Evolutionary conservation across 2,888 invertebrate species (phyloP), one percentile per base, ranked within the genome.

Genomic region (Agrenia bidenticulata): DNA sequence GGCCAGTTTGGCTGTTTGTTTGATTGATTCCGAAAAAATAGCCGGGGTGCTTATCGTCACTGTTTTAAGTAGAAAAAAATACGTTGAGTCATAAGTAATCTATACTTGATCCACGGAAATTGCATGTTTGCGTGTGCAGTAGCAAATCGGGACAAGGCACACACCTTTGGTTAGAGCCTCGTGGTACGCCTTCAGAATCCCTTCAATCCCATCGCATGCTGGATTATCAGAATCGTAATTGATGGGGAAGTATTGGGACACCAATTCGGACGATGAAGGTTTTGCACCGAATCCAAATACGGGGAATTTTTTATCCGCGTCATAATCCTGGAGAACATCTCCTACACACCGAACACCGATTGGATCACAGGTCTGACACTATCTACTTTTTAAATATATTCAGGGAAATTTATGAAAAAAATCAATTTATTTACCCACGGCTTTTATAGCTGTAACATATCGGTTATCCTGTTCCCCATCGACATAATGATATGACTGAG

Each of bases 11-110:
- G 80, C 78, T 2, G 81, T 80, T 77, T 84, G 84, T 66, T 83
- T 81, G 62, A 85, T 82, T 50, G 81, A 80, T 1, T 84, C 84
- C 19, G 83, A 79, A 76, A 85, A 84, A 77, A 84, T 83, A 19
- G 84, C 84, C n/a, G 84, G 84, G 32, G 55, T 32, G 27, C 32
- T 32, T 24, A 55, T 55, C 26, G 55, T 32, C 32, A 55, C 55
- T 55, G 19, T 11, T n/a, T n/a, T 19, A 45, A 45, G 17, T 19
- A 45, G 4, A 15, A 7, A n/a, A 45, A 45, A 21, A 24, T 19
- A 19, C 24, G 27, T 17, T 32, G 19, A 17, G 37, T 55, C 2
- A 27, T 55, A 55, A 32, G 26, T 27, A 32, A 15, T 5, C 9
- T 19, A n/a, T 39, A 15, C 7, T 55, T 55, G 27, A 13, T 51